Conservation (phyloP, 2,888 invertebrate species). For the Drosophila merina region DNA sequence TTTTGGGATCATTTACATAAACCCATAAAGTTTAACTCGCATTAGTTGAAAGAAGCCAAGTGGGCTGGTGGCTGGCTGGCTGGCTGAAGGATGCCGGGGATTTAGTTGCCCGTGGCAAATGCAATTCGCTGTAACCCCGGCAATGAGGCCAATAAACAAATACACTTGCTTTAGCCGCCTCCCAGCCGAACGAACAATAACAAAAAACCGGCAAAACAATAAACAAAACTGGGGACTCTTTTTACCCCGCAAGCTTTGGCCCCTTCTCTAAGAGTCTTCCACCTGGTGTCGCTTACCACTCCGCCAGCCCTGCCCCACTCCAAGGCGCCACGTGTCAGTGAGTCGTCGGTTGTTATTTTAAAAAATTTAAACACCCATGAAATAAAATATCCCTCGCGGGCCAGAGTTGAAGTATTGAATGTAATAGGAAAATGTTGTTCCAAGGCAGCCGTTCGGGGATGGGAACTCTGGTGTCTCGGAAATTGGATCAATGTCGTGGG, state of each 20-base stretch:
- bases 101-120: constrained; percentile 77
- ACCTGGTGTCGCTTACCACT: constrained; percentile 53
- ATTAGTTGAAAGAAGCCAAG: constrained; percentile 68
- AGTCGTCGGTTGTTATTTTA: constrained; percentile 76
- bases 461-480: constrained; percentile 45
- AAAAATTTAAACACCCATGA: constrained; percentile 80
- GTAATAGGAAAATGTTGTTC: constrained; percentile 78
- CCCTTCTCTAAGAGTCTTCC: constrained; percentile 46
- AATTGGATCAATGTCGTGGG: constrained; percentile 72
- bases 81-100: constrained; percentile 49
- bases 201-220: constrained; percentile 41
- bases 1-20: constrained; percentile 66
- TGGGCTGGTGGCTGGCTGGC: constrained; percentile 47
- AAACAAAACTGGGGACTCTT: constrained; percentile 44
- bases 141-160: constrained; percentile 76
- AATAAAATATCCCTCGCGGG: constrained; percentile 66
- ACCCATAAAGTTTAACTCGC: constrained; percentile 74
- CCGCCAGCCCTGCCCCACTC: constrained; percentile 5
- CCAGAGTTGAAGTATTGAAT: constrained; percentile 67
- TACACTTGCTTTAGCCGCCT: constrained; percentile 54
- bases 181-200: constrained; percentile 30
- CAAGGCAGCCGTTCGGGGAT: constrained; percentile 65
- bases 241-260: constrained; percentile 39
- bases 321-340: constrained; percentile 68
- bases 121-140: constrained; percentile 69